These are phyloP conservation scores for Podocnemis expansa DNA, from an alignment of 2,113 vertebrate species.

Conservation along the genomic window DNA sequence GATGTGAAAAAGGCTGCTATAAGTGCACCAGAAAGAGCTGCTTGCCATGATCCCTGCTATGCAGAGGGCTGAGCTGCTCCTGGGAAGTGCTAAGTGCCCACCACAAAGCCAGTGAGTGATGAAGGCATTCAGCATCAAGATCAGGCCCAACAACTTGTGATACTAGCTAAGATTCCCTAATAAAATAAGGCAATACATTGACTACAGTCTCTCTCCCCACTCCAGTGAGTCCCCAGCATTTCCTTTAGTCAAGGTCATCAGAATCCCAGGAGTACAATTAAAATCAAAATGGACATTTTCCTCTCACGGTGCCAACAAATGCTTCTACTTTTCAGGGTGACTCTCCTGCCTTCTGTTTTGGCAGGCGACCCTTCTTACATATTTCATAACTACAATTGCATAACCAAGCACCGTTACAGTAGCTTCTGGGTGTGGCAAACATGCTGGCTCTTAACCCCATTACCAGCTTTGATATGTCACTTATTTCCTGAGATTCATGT, in stretches of 20 bases:
- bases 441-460: not conserved
- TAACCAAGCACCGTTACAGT: rapidly evolving
- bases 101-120: rapidly evolving
- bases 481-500: rapidly evolving
- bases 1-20: not conserved
- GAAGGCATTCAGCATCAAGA: not conserved
- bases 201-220: slow-evolving; percentile 24
- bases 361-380: not conserved
- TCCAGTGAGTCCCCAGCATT: not conserved
- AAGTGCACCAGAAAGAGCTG: not conserved
- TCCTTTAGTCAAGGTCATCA: slow-evolving; percentile 33
- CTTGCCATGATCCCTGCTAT: not conserved
- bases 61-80: not conserved
- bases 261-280: slow-evolving; percentile 37
- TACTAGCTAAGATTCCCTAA: not conserved
- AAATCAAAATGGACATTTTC: slow-evolving; percentile 25
- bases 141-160: not conserved
- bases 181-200: not conserved
- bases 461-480: rapidly evolving
- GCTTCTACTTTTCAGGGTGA: not conserved
- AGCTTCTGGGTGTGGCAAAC: rapidly evolving
- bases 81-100: not conserved
- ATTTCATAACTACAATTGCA: rapidly evolving
- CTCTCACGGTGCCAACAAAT: slow-evolving; percentile 1
- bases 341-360: slow-evolving; percentile 24